Base-by-base conservation (phyloP, 1,140 invertebrate genomes). In the Tribolium castaneum region DNA sequence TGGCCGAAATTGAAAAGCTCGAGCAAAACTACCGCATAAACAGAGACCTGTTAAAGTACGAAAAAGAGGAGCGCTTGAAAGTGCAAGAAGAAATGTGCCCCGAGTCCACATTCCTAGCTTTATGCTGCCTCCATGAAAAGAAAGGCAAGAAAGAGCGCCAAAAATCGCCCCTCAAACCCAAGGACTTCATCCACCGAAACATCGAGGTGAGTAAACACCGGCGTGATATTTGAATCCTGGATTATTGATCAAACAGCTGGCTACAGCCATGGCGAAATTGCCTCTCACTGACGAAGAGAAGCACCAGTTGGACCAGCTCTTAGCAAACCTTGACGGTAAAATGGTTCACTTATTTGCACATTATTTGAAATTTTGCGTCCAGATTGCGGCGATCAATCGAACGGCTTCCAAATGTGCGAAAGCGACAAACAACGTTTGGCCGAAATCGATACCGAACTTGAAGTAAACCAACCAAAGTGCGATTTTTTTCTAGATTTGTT, bases 201-300 rank as follows among this genome's bases (percentile, higher is more conserved):
- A 78, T 80, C 54, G 10, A 78, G 34, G 79, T 78, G 45, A 75
- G 52, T 62, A 10, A 70, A 25, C 12, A 72, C 34, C 12, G 2
- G 30, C 25, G 3, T 73, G 2, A 19, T 49, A 45, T 49, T 76
- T 71, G 16, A n/a, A 66, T 16, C 7, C 9, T n/a, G 1, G 6
- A 39, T 62, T 84, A 83, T 84, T 71, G 81, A 84, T 83, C 75
- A 83, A 84, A 83, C 80, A 77, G 70, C 49, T 66, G n/a, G 76
- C 76, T 50, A 50, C 70, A 14, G 74, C 73, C 14, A 83, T 82
- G 79, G 56, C 78, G 0, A 71, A 70, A 70, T 78, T 73, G 39
- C 79, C 76, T 6, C 76, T 84, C n/a, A 83, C 83, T 1, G 83
- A 84, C 35, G 82, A 84, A 51, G 80, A 83, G 73, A 83, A 84